Conservation (phyloP, 2,113 vertebrate genomes). For the Cryptoleucopteryx plumbea region DNA sequence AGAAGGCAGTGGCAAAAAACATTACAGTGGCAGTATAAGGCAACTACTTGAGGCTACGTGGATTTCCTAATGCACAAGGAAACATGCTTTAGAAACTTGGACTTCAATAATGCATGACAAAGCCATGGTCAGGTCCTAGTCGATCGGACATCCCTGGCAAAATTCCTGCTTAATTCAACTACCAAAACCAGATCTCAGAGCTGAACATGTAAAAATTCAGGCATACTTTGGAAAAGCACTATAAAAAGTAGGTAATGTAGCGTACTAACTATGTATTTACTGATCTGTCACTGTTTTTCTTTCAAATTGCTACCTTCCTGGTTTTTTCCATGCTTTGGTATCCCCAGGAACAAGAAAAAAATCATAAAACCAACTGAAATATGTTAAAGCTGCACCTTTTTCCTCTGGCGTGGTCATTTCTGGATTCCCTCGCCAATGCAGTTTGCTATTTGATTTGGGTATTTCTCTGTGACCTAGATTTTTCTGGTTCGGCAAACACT, state of each 20-base stretch:
- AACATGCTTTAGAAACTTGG: background rate
- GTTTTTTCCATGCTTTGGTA: background rate
- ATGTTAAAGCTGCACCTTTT: background rate
- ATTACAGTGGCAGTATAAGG: background rate
- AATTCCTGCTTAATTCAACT: background rate
- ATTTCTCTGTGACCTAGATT: background rate
- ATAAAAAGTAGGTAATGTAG: background rate
- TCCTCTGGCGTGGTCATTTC: background rate
- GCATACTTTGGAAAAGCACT: background rate
- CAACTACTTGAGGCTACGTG: background rate
- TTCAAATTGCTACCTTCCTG: background rate
- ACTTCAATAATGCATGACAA: background rate
- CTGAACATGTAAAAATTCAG: background rate
- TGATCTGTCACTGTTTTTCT: background rate
- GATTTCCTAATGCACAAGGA: background rate
- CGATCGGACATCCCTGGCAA: background rate
- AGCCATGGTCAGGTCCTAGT: background rate
- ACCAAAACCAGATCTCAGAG: background rate
- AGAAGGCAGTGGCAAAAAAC: background rate
- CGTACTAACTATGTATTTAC: background rate
- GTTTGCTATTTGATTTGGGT: background rate
- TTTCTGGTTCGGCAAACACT: background rate
- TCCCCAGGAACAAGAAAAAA: background rate
- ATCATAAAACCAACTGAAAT: background rate
- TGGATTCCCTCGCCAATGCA: background rate